These are phyloP conservation scores for Nicator chloris DNA, from an alignment of 2,113 vertebrate genomes.

Conservation along the genomic window DNA sequence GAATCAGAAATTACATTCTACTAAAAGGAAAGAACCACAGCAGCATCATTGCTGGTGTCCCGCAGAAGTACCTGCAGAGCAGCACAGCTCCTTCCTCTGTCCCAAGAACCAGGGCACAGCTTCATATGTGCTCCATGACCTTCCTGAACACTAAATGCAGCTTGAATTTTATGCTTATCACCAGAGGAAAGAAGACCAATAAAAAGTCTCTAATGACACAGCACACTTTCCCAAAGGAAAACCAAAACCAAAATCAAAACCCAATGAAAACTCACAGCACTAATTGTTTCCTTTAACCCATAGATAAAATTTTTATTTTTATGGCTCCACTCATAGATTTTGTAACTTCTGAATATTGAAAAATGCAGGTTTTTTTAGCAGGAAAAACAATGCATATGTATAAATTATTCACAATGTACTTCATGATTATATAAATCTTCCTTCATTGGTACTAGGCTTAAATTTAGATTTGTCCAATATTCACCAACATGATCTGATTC, in stretches of 20 bases:
- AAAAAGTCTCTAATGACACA: not conserved
- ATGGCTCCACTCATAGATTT: not conserved
- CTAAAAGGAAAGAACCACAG: not conserved
- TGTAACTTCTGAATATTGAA: not conserved
- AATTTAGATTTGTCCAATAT: not conserved
- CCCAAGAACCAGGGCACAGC: not conserved
- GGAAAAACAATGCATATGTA: not conserved
- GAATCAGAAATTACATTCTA: not conserved
- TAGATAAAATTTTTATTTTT: not conserved
- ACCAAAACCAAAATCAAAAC: not conserved
- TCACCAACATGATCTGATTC: not conserved
- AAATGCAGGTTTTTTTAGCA: not conserved
- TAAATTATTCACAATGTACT: not conserved
- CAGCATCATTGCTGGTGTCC: not conserved
- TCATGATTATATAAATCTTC: not conserved
- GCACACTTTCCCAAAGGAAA: not conserved
- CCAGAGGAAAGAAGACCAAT: not conserved
- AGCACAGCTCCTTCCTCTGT: not conserved
- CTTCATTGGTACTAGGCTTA: not conserved
- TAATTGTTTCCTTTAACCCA: not conserved
- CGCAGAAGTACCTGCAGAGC: not conserved
- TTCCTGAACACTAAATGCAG: not conserved
- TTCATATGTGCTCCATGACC: not conserved
- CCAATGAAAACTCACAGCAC: fast-evolving
- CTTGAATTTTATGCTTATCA: not conserved